Percentiles rank a stretch among this genome's conserved stretches.
Conservation (phyloP, 2,888 invertebrate species). For the Ectemnius lituratus region DNA sequence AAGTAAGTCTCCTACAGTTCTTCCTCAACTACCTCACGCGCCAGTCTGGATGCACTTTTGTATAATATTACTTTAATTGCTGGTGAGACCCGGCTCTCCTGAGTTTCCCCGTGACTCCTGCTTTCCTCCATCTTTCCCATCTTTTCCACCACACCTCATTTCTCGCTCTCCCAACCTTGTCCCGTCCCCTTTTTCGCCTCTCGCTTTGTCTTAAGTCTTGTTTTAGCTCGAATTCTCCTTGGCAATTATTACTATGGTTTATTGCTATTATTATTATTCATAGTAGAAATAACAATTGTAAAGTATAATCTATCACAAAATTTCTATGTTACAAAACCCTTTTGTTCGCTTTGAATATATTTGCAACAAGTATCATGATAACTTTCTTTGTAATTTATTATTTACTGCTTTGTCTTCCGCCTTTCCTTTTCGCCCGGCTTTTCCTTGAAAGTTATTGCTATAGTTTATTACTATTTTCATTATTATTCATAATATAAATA, state of each 20-base stretch:
- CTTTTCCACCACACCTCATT: background rate
- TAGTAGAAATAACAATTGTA: background rate
- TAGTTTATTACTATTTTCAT: background rate
- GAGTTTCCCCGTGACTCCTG: slow-evolving; percentile 62
- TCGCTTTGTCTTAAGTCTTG: background rate
- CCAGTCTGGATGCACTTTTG: slow-evolving; percentile 66
- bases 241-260: background rate
- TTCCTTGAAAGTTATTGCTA: background rate
- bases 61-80: slow-evolving; percentile 75
- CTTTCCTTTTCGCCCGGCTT: background rate
- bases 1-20: slow-evolving; percentile 52
- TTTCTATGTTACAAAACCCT: too few relatives aligned
- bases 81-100: slow-evolving; percentile 66
- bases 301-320: background rate
- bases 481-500: background rate
- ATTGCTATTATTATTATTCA: background rate
- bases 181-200: background rate
- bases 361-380: too few relatives aligned
- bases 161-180: background rate
- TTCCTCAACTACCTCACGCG: slow-evolving; percentile 61
- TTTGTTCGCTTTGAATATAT: too few relatives aligned
- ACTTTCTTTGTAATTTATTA: background rate
- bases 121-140: slow-evolving; percentile 20
- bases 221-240: background rate
- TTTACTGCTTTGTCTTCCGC: background rate